A percentile compares a stretch with the other conserved stretches of the same genome.
These are phyloP conservation scores for Meiosimyza platycephala DNA, from an alignment of 2,888 invertebrate genomes.

Conservation along the genomic window DNA sequence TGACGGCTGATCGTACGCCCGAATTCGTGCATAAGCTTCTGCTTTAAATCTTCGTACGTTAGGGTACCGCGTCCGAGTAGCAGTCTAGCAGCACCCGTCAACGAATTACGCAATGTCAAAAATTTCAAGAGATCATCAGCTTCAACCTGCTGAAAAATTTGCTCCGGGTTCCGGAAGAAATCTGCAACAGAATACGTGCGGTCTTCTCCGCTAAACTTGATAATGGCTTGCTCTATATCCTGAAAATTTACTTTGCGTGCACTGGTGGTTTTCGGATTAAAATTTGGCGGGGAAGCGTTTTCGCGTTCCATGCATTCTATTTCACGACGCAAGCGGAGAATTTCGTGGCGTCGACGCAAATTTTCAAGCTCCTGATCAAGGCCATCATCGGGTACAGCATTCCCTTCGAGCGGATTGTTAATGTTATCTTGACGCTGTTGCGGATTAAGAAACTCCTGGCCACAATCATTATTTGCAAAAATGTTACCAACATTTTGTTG, in stretches of 20 bases:
- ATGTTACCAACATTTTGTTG: no score
- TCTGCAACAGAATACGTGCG: slow-evolving; percentile 19
- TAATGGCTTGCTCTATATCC: slow-evolving; percentile 41
- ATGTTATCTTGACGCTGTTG: no score
- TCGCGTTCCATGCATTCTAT: neutral
- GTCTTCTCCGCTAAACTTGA: slow-evolving; percentile 43
- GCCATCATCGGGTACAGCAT: neutral
- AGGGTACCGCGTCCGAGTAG: neutral
- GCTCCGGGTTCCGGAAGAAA: no score
- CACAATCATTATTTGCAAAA: no score
- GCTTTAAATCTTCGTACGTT: slow-evolving; percentile 1
- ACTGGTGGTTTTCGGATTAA: no score
- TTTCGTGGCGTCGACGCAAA: slow-evolving; percentile 16
- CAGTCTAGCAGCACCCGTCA: slow-evolving; percentile 1
- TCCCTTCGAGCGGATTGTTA: no score
- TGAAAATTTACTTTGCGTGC: slow-evolving; percentile 36
- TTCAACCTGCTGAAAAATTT: neutral
- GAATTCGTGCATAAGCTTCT: neutral
- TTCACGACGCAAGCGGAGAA: slow-evolving; percentile 6
- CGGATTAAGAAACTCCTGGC: no score
- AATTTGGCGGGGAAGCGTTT: neutral
- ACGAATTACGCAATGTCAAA: slow-evolving; percentile 8
- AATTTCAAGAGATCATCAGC: neutral
- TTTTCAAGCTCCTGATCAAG: neutral
- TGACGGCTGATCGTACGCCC: slow-evolving; percentile 15